Conservation (phyloP, 2,888 invertebrate species). For the Arrhopalites spinosus region DNA sequence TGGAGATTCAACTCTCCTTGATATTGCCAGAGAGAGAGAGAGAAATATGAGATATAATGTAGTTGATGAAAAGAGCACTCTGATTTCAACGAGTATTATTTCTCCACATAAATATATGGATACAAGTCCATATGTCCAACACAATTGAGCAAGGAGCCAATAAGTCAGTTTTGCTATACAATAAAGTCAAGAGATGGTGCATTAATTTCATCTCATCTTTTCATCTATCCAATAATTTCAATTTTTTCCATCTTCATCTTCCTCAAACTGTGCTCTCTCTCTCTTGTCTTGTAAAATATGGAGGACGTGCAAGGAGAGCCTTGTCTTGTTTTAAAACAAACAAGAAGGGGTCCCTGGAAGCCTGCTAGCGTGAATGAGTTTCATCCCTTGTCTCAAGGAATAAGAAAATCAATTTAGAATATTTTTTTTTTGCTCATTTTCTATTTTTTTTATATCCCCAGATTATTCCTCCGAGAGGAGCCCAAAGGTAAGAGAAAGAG, state of each 20-base stretch:
- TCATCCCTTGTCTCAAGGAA: constrained; percentile 17
- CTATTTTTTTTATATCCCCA: constrained; percentile 7
- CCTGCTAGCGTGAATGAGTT: constrained; percentile 18
- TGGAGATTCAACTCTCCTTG: neutral
- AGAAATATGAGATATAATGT: constrained; percentile 3
- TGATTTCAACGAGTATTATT: neutral
- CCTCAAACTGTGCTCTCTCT: neutral
- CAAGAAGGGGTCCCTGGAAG: constrained; percentile 21
- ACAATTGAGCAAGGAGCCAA: constrained; percentile 11
- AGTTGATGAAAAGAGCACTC: too few species aligned
- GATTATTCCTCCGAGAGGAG: too few species aligned
- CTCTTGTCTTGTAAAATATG: too few species aligned
- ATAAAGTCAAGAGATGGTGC: constrained; percentile 25
- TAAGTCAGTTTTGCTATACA: constrained; percentile 3
- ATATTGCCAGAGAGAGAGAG: neutral
- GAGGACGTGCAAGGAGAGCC: too few species aligned
- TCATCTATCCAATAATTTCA: constrained; percentile 3
- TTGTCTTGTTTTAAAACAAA: neutral
- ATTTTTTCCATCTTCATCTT: neutral
- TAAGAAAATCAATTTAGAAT: constrained; percentile 35
- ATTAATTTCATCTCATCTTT: constrained; percentile 22
- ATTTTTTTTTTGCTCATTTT: constrained; percentile 34
- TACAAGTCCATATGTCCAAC: constrained; percentile 8
- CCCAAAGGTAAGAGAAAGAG: neutral
- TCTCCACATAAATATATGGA: constrained; percentile 19